These are phyloP conservation scores for Pholis gunnellus DNA, from an alignment of 2,113 vertebrate species.

Conservation along the genomic window DNA sequence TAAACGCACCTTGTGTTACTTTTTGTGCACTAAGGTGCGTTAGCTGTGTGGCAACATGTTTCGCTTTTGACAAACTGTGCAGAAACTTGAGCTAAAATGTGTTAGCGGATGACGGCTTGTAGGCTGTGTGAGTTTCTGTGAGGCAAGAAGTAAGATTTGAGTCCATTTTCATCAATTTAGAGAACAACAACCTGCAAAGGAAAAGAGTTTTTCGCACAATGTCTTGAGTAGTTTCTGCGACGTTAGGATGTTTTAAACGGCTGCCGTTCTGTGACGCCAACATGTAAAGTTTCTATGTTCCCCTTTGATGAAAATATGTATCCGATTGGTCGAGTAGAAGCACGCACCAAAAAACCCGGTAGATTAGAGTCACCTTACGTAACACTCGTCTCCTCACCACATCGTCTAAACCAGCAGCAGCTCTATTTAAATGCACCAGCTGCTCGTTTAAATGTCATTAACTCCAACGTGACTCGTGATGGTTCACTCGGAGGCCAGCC, in stretches of 20 bases:
- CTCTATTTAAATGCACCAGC: constrained; percentile 26
- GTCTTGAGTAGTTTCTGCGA: not conserved
- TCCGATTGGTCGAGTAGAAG: not conserved
- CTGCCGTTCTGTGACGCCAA: not conserved
- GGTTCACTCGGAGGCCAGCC: constrained; percentile 4
- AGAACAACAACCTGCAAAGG: not conserved
- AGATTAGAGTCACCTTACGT: constrained; percentile 5
- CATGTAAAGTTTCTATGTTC: not conserved
- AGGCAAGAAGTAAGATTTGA: too few relatives aligned
- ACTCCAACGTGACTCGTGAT: constrained; percentile 40
- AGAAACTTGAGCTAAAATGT: not conserved
- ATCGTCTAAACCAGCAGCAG: constrained; percentile 13
- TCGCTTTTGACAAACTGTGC: not conserved
- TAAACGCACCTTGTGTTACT: not conserved
- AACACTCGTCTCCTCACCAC: not conserved
- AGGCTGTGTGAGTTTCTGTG: not conserved
- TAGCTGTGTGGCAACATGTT: not conserved
- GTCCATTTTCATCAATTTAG: not conserved
- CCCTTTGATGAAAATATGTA: not conserved
- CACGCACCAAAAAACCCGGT: not conserved
- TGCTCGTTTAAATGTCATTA: constrained; percentile 55
- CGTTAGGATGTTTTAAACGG: not conserved
- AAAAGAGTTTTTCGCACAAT: too few relatives aligned
- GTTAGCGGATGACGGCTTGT: not conserved
- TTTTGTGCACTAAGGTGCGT: not conserved